Evolutionary conservation across 2,113 vertebrate species (phyloP), one percentile per base, ranked within the genome.

Genomic region (Alexandromys fortis): DNA sequence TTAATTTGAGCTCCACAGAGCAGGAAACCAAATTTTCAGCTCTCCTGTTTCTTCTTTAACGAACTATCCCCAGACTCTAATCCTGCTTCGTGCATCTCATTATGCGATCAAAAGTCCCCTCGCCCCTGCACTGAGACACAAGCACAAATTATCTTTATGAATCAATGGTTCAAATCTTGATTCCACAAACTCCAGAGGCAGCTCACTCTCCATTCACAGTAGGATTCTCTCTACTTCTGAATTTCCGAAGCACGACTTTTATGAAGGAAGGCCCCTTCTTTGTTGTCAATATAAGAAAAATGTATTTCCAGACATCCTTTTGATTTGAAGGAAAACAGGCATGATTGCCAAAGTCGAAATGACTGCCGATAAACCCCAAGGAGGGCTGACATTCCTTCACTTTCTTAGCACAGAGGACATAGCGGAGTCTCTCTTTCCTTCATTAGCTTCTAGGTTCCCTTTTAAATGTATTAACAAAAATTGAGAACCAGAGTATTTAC

Each of bases 1-100:
- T 42, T 79, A 81, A 95, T 85, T 52, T 79, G 65, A 95, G 92
- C 17, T 92, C 70, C 58, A 11, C 3, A 90, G 38, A 70, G 76
- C 65, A 88, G 33, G 30, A 95, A 96, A 72, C 26, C 89, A 88
- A 94, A 94, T 79, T 55, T 76, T 93, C 42, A 76, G 91, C 24
- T 94, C 26, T 16, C 86, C 63, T 87, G 16, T 92, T 95, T 94
- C 77, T 90, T 96, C 91, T 86, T 76, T 90, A 92, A 77, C 47
- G 52, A 90, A 38, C 86, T 92, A 92, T 72, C 78, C 24, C 65
- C 17, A 78, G 52, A 70, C 24, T 77, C 78, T 42, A 70, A 75
- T 33, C 92, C 78, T 82, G 14, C 47, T 45, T 92, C 92, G 45
- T 28, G 78, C 75, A 86, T 81, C 35, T 52, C 52, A 91, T 73